Percentiles rank a stretch among this genome's conserved stretches.
Conservation (phyloP, 2,113 vertebrate species). For the Reinhardtius hippoglossoides region DNA sequence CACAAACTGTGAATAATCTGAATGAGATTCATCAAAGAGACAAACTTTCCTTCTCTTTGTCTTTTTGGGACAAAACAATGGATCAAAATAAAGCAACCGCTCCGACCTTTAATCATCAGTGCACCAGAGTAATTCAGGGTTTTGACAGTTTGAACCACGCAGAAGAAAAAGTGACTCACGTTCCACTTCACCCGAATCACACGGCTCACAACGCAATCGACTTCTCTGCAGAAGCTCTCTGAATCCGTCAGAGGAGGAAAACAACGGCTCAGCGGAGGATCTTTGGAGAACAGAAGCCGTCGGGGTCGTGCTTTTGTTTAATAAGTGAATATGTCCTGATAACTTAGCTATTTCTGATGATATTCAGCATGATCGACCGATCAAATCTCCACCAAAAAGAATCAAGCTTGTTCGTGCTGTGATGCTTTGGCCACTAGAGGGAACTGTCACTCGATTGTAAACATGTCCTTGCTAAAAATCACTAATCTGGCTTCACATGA, state of each 20-base stretch:
- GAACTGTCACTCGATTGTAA: no score
- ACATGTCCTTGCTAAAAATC: no score
- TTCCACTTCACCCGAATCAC: slow-evolving; percentile 34
- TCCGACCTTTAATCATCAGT: not conserved
- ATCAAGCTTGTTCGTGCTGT: no score
- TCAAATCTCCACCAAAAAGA: not conserved
- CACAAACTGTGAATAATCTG: no score
- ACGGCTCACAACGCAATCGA: slow-evolving; percentile 9
- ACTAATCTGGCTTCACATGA: no score
- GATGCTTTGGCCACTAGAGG: no score
- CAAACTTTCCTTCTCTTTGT: not conserved
- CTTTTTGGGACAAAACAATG: not conserved
- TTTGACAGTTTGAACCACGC: not conserved
- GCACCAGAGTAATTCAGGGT: slow-evolving; percentile 9
- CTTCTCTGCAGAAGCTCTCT: slow-evolving; percentile 6
- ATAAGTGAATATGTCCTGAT: not conserved
- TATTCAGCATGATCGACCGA: no score
- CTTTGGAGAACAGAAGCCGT: not conserved
- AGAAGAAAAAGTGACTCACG: slow-evolving; percentile 51
- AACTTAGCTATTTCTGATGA: not conserved
- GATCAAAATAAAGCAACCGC: slow-evolving; percentile 3
- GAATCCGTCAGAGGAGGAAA: not conserved
- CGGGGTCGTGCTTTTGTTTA: not conserved
- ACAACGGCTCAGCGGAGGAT: no score
- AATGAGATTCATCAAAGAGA: no score